Evolutionary conservation across 2,797 vertebrate species (phyloP).

Genomic region (Sebastes jordani): DNA sequence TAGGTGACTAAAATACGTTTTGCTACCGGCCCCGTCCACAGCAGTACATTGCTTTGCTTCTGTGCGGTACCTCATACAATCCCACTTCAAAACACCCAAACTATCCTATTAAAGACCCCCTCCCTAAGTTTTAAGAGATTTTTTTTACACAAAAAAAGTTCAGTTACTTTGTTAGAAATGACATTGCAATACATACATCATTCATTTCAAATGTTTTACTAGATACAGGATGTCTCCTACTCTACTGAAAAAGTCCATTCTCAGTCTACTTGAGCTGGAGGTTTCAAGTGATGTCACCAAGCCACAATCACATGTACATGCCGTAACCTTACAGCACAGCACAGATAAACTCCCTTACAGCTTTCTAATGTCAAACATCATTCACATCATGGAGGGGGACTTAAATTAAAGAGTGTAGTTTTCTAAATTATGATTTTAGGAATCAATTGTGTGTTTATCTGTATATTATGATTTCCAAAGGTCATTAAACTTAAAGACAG

Average conservation of each 20-base stretch:
- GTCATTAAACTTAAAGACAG: constrained; percentile 23
- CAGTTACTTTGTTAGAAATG: no score
- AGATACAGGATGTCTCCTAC: not conserved
- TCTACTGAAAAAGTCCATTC: not conserved
- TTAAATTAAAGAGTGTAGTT: not conserved
- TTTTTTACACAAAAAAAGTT: no score
- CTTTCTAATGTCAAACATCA: no score
- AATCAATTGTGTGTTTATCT: not conserved
- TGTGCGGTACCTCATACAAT: no score
- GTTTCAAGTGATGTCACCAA: not conserved
- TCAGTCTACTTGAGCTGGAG: not conserved
- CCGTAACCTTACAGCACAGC: no score
- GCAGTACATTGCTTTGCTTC: no score
- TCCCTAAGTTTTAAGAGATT: no score
- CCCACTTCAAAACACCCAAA: no score
- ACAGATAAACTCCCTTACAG: no score
- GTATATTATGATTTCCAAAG: constrained; percentile 5
- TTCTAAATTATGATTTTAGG: not conserved
- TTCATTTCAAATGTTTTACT: not conserved
- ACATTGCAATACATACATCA: not conserved
- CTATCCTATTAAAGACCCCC: no score
- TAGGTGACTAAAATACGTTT: no score
- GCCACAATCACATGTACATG: not conserved
- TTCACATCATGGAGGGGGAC: not conserved
- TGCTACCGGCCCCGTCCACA: no score